A percentile compares a stretch with the other conserved stretches of the same genome.
phyloP scores from a whole-genome alignment of 2,797 vertebrate genomes.

The Periparus ater region DNA sequence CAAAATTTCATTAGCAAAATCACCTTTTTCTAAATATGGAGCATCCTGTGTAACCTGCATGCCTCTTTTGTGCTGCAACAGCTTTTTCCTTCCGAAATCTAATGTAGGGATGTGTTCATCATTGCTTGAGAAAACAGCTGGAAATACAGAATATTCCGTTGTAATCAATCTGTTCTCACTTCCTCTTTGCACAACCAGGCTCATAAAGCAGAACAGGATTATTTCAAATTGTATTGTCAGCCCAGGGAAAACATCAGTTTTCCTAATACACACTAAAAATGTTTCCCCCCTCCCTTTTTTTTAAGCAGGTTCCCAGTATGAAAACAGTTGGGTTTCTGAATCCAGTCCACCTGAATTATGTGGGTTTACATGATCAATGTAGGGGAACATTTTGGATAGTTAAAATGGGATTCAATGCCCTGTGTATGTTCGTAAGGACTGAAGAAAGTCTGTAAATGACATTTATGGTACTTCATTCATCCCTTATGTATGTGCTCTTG shows the following conservation, averaged over 20 bases:
- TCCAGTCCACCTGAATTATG: neutral
- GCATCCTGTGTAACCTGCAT: neutral
- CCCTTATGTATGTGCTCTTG: neutral
- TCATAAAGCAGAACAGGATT: neutral
- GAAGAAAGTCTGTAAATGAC: neutral
- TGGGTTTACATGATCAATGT: neutral
- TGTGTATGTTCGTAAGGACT: neutral
- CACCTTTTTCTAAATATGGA: neutral
- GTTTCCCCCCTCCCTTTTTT: rapidly evolving
- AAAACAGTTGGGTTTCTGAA: neutral
- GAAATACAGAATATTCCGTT: conserved; percentile 9
- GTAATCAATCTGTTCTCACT: conserved; percentile 7
- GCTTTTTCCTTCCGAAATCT: neutral
- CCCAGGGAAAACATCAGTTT: neutral
- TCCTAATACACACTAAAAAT: neutral
- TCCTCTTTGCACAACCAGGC: neutral
- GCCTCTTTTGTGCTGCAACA: neutral
- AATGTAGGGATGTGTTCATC: neutral
- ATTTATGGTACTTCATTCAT: neutral
- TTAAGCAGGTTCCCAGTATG: neutral
- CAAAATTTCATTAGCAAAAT: neutral
- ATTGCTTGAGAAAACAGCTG: neutral
- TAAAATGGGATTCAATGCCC: neutral
- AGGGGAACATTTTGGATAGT: neutral
- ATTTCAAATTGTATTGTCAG: neutral